Base-by-base conservation (phyloP, 2,888 invertebrate species). In the Octonoba sinensis region DNA sequence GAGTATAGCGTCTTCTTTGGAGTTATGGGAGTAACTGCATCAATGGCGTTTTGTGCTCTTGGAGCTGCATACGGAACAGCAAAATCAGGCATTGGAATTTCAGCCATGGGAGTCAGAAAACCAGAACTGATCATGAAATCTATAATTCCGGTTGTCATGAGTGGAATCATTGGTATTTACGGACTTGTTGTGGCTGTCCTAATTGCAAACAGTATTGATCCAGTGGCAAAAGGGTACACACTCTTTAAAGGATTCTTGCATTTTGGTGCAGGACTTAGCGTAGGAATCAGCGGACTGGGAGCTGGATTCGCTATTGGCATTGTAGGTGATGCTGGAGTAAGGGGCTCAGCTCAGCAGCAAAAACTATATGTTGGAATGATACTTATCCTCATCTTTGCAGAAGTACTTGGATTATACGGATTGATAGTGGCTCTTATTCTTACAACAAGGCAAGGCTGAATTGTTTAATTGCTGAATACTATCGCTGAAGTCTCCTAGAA, bases 101-200 rank as follows among this genome's bases (percentile, higher is more conserved):
- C 99, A 87, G 98, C 99, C 89, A 99, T 99, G 99, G 96, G 99
- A 87, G 99, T 99, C 89, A 98, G 99, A 96, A 92, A 98, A 91
- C 99, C 99, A 85, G 99, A 99, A 91, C 93, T 99, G 89, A 99
- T 99, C 91, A 99, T 99, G 99, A 99, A 99, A 91, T 98, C 97
- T 90, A 98, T 99, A 92, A 99, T 99, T 91, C 99, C 99, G 87
- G 99, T 99, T 87, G 96, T 97, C 91, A 97, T 97, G 97, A 97
- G 97, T 90, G 99, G 99, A 96, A 99, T 99, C 90, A 96, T 99
- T 90, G 99, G 98, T 91, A 99, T 99, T 91, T 99, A 99, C 90
- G 99, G 99, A 87, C 92, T 99, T 88, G 99, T 99, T 86, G 97
- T 99, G 86, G 96, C 99, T 88, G 98, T 99, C 86, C 94, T 99